Base-by-base conservation (phyloP, 2,113 vertebrate genomes). In the Rostratula benghalensis region DNA sequence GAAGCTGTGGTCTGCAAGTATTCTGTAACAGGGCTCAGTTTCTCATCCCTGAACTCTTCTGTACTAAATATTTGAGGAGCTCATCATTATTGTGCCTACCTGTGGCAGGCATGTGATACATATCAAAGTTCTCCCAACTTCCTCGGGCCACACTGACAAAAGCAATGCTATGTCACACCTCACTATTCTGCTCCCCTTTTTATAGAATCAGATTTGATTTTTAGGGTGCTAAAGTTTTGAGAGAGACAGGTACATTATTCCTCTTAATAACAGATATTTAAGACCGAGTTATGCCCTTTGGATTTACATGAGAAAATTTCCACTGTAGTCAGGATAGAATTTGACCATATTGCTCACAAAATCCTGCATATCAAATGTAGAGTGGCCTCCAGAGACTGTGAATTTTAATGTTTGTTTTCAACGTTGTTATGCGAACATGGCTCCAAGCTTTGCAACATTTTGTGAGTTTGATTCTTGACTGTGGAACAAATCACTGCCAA, bases 351-450 rank as follows among this genome's bases (percentile, higher is more conserved):
- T 87, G 12, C 88, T 93, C 2, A 7, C 43, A 65, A 84, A 50
- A 27, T 43, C 53, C 56, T 39, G 45, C 53, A 67, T 87, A 84
- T 57, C 64, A 82, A 50, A 92, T 89, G 61, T 14, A 82, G 83
- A 73, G 84, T 87, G 76, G 65, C 69, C 94, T 93, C 86, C 53
- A 91, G 95, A 92, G 76, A 87, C 50, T 45, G 67, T 60, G 86
- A 92, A 93, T 97, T 87, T 92, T 87, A 90, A 92, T 87, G 41
- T 93, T 94, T 95, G 89, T 92, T 96, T 93, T 92, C 61, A 96
- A 37, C 76, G 61, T 56, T 53, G 76, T 94, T 94, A 83, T 9
- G 37, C 6, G 57, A 93, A 94, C 76, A 81, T 93, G 96, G 83
- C 94, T 96, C 21, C 14, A 1, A 97, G 96, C 88, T 92, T 69